Base-by-base conservation (phyloP, 2,888 invertebrate genomes). In the Agriotes lineatus region DNA sequence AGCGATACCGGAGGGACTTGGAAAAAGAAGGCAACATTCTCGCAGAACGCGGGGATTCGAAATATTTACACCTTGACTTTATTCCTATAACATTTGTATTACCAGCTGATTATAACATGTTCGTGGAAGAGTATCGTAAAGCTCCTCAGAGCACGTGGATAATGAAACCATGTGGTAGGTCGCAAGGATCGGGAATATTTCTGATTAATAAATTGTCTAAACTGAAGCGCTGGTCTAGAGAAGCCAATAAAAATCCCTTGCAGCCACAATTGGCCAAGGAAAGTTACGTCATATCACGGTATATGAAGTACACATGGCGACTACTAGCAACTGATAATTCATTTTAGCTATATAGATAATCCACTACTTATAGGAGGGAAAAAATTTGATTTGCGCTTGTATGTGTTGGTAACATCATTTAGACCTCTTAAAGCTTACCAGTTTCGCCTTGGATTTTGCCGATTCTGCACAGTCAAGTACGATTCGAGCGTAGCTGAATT, bases 131-230 rank as follows among this genome's bases (percentile, higher is more conserved):
- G 81, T 98, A 97, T 82, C 88, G 96, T 60, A 96, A 96, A 85
- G 94, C 93, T 73, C 96, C 97, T 0, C 94, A 94, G 81, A 95
- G 95, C 76, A 97, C 97, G 0, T 98, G 97, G 97, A 98, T 98
- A 73, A 96, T 97, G 93, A 97, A 98, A 82, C 97, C 97, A 0
- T 96, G 96, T 82, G 96, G 96, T 22, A 95, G 97, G 85, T 96
- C 97, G 0, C 95, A 95, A 82, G 95, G 95, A 0, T 91, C 94
- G n/a, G 97, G 97, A 37, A 97, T 98, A 80, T 97, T 97, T 83
- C 87, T 97, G 63, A 96, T 98, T 77, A 97, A 97, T 83, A 96
- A 96, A 86, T 86, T 97, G 69, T 96, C 96, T 1, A 97, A 97
- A 85, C 85, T 97, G 67, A 97, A 96, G 81, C 91, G 93, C 82